phyloP scores from a whole-genome alignment of 2,888 invertebrate genomes.

The Leptinotarsa juncta region DNA sequence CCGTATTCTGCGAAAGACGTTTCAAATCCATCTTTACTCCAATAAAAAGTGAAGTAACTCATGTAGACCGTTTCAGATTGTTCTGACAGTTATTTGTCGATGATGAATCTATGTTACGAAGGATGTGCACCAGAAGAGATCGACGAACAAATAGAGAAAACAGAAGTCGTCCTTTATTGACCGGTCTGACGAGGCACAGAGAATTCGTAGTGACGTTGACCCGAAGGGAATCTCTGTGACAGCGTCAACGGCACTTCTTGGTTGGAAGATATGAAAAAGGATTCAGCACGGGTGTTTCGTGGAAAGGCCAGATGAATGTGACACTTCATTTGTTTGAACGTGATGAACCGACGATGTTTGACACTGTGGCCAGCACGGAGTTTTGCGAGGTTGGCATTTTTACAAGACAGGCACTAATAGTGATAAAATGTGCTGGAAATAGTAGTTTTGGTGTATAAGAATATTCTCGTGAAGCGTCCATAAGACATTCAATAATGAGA shows the following conservation, averaged over 20 bases:
- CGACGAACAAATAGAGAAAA: not conserved
- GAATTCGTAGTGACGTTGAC: not conserved
- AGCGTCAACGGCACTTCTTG: slow-evolving; percentile 5
- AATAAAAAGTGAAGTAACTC: not conserved
- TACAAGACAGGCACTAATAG: not conserved
- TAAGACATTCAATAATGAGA: too few relatives aligned
- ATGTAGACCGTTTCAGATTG: not conserved
- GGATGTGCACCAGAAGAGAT: not conserved
- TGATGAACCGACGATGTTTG: not conserved
- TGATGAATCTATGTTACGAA: not conserved
- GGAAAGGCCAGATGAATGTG: not conserved
- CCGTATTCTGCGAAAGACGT: not conserved
- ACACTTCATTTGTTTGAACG: not conserved
- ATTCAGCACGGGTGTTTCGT: not conserved
- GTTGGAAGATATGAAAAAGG: not conserved
- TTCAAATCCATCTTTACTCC: not conserved
- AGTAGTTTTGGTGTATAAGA: not conserved
- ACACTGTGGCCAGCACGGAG: not conserved
- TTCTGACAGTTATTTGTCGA: not conserved
- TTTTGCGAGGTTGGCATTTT: not conserved
- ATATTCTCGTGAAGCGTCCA: too few relatives aligned
- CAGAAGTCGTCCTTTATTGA: slow-evolving; percentile 1
- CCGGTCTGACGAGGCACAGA: not conserved
- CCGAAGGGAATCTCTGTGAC: not conserved
- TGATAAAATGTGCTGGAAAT: not conserved